These are phyloP conservation scores for Frieseomelitta varia DNA, from an alignment of 1,140 invertebrate genomes.

Conservation along the genomic window DNA sequence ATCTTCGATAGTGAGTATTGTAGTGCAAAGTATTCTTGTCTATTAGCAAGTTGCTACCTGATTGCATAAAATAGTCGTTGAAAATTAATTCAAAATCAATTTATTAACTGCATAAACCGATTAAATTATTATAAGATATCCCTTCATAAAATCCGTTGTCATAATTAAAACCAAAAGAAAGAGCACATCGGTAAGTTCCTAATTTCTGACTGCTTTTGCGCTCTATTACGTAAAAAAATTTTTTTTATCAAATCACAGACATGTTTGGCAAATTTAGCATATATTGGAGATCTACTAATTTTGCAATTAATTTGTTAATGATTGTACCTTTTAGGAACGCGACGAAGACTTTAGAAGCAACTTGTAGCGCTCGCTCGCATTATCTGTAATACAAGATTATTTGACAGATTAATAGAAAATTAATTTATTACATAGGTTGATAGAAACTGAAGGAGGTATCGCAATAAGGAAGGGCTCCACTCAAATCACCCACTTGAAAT, in stretches of 20 bases:
- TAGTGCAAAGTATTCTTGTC: background rate
- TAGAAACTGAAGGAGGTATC: background rate
- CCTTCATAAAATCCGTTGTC: background rate
- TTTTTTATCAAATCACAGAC: slow-evolving; percentile 31
- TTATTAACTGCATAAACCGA: background rate
- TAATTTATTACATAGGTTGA: background rate
- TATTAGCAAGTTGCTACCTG: background rate
- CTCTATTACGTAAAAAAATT: background rate
- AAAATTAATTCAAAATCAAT: background rate
- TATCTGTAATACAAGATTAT: slow-evolving; percentile 64
- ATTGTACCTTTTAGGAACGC: slow-evolving; percentile 27
- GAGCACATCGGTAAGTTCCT: background rate
- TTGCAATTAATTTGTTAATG: slow-evolving; percentile 4
- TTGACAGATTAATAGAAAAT: background rate
- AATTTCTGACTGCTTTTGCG: background rate
- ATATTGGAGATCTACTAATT: background rate
- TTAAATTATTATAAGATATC: background rate
- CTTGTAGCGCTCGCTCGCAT: slow-evolving; percentile 71
- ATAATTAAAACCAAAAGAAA: background rate
- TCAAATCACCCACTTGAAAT: too few relatives aligned
- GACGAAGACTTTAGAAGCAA: slow-evolving; percentile 68
- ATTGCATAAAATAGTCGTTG: background rate
- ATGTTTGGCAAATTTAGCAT: slow-evolving; percentile 25
- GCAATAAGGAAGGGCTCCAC: too few relatives aligned
- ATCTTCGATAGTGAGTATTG: slow-evolving; percentile 29